Conservation (phyloP, 2,888 invertebrate genomes). For the Meganola albula region DNA sequence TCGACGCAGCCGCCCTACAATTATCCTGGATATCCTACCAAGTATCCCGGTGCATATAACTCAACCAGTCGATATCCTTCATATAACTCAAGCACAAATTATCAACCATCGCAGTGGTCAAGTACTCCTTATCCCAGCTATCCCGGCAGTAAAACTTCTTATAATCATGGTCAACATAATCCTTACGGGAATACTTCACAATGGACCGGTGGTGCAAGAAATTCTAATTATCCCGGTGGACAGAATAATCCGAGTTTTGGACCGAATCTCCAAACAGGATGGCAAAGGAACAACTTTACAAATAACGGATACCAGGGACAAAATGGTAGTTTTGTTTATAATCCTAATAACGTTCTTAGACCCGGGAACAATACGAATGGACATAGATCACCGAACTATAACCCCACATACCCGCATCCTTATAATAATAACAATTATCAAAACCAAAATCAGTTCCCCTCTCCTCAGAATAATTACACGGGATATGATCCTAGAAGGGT, state of each 20-base stretch:
- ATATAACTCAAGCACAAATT: constrained; percentile 5
- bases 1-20: constrained; percentile 10
- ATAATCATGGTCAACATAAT: constrained; percentile 1
- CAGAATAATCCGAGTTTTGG: constrained; percentile 1
- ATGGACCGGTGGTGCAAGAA: constrained; percentile 3
- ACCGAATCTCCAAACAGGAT: constrained; percentile 10
- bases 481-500: constrained; percentile 34
- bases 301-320: constrained; percentile 13
- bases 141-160: background rate
- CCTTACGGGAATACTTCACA: constrained; percentile 14
- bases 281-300: constrained; percentile 4
- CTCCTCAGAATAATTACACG: constrained; percentile 20
- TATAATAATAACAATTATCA: constrained; percentile 19
- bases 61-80: constrained; percentile 8
- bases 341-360: constrained; percentile 8
- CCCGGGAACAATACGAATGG: too few species aligned
- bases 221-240: background rate
- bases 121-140: constrained; percentile 4
- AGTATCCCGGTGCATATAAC: constrained; percentile 9
- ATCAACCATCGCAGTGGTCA: constrained; percentile 10
- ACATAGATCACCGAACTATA: too few species aligned
- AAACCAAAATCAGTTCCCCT: constrained; percentile 16
- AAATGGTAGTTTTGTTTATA: constrained; percentile 12
- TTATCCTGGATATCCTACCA: constrained; percentile 1
- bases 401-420: too few species aligned